Base-by-base conservation (phyloP, 2,797 vertebrate species). In the Sebastes hopkinsi region DNA sequence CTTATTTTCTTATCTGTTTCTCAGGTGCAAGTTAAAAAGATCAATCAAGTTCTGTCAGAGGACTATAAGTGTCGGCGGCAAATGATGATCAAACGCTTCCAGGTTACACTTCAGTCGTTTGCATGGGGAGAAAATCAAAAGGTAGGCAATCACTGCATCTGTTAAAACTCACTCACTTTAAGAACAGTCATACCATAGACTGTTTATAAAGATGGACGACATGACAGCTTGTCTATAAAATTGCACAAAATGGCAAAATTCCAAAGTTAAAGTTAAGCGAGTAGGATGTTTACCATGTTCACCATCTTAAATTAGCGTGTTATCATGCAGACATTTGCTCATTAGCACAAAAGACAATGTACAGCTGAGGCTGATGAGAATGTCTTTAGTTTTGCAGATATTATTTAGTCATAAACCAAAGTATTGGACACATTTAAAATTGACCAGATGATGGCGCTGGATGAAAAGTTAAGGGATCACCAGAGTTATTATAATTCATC, bases 81-180 rank as follows among this genome's bases (percentile, higher is more conserved):
- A 80, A 97, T 98, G 95, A 96, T 98, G 89, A 86, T 96, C 46
- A 97, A 95, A 55, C 96, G 97, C 25, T 96, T 98, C 30, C 94
- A 97, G 61, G 96, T 98, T 72, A 98, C 97, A 0, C 90, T 96
- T 1, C 93, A 97, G 36, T 97, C 97, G 2, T 98, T 98, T 92
- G 88, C 96, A 23, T 98, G 97, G 97, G 96, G 97, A 25, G 97
- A 97, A 56, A 95, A 95, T 67, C 94, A 95, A 58, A 89, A 96
- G 96, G 97, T 98, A 79, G 23, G 89, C 12, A 32, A 65, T 60
- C 29, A 38, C 22, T 69, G 12, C 56, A 30, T 8, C 23, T 13
- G 16, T 61, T 64, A 16, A 3, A 52, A 16, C 27, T 52, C 7
- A 5, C 5, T 36, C 3, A 50, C 5, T 75, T 52, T 54, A 22